These are phyloP conservation scores for Acanthosepion pharaonis DNA, from an alignment of 2,888 invertebrate genomes.

Conservation along the genomic window DNA sequence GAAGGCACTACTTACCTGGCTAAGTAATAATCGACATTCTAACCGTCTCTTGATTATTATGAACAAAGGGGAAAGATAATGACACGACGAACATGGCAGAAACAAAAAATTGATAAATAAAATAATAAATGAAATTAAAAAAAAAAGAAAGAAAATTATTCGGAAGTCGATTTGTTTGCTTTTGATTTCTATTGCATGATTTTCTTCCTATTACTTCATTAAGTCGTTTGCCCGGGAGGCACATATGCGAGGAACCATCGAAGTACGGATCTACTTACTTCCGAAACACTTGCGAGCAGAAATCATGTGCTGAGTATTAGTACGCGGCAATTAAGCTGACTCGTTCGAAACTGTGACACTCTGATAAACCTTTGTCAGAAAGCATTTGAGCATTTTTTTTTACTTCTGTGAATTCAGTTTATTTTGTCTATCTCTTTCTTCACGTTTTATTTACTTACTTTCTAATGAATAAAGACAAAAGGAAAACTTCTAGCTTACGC, in stretches of 20 bases:
- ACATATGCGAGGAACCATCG: too few species aligned
- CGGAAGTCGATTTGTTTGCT: not conserved
- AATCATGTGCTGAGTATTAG: not conserved
- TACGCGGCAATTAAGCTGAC: not conserved
- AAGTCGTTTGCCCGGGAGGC: too few species aligned
- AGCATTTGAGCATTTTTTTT: not conserved
- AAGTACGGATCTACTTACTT: too few species aligned
- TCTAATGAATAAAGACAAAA: too few species aligned
- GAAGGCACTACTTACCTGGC: not conserved
- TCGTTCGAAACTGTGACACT: conserved; percentile 33
- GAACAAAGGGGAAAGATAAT: not conserved
- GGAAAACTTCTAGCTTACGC: too few species aligned
- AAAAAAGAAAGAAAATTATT: not conserved
- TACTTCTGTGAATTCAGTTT: not conserved
- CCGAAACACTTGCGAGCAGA: not conserved
- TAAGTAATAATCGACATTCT: conserved; percentile 16
- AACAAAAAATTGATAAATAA: not conserved
- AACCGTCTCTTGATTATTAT: too few species aligned
- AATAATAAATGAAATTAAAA: not conserved
- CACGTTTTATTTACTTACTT: not conserved
- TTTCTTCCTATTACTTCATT: too few species aligned
- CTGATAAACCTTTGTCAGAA: conserved; percentile 6
- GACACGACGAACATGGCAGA: not conserved
- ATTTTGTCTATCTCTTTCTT: too few species aligned
- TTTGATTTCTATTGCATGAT: not conserved